phyloP scores from a whole-genome alignment of 2,888 invertebrate genomes.

The Eristalis intricaria region DNA sequence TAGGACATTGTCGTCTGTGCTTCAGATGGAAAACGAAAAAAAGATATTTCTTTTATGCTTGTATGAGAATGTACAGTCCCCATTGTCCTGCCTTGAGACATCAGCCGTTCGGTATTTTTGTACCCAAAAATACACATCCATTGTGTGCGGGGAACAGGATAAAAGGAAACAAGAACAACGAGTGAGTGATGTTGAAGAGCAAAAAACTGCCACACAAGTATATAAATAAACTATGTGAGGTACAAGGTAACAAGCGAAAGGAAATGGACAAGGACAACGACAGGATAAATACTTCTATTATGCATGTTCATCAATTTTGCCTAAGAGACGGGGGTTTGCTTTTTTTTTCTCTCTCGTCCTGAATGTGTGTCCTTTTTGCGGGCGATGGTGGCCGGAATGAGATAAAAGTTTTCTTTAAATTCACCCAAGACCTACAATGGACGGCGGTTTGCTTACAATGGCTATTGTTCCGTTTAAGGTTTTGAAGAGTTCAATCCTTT shows the following conservation, averaged over 20 bases:
- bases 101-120: background rate
- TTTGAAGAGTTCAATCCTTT: background rate
- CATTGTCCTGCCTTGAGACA: constrained; percentile 10
- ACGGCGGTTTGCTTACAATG: background rate
- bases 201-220: background rate
- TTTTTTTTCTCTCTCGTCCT: background rate
- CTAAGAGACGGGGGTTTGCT: background rate
- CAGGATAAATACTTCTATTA: constrained; percentile 25
- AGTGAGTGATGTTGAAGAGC: background rate
- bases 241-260: constrained; percentile 26
- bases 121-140: constrained; percentile 5
- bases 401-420: background rate
- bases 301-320: constrained; percentile 20
- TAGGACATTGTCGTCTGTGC: background rate
- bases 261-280: constrained; percentile 29
- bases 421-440: background rate
- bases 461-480: background rate
- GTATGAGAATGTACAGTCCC: background rate
- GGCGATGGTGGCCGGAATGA: background rate
- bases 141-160: background rate
- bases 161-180: background rate
- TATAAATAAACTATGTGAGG: background rate
- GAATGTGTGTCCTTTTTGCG: constrained; percentile 14
- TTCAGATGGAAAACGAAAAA: background rate
- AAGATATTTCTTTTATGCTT: background rate